Base-by-base conservation (phyloP, 1,140 invertebrate species). In the Ericerus pela region DNA sequence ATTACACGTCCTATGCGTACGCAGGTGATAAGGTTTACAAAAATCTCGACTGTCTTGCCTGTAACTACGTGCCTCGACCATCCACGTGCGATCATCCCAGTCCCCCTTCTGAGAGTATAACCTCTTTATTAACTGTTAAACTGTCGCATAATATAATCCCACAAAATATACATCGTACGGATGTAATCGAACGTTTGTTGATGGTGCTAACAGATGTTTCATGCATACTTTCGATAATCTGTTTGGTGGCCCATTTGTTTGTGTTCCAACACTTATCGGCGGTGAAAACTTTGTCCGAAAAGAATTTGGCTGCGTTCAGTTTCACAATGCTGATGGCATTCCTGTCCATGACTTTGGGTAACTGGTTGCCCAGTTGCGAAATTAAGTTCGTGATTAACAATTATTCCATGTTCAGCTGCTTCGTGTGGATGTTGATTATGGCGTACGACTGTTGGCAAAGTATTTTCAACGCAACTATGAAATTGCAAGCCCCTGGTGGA, bases 341-440 rank as follows among this genome's bases (percentile, higher is more conserved):
- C 61, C 55, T 60, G 1, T 62, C 65, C 14, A 77, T 77, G 61
- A 67, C 75, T 26, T 62, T 67, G 2, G 68, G 70, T 18, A 30
- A 53, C 4, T 69, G 70, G 36, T 38, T 54, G 24, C 51, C 54
- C 6, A 28, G 63, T 6, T 74, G 73, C 57, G 61, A 61, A 12
- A 62, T 65, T 0, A 62, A 73, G 12, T 76, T 71, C 0, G 63
- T 75, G 0, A 53, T 67, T 14, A 70, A 73, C 2, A 75, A 76
- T 58, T 79, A 74, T 62, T 37, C 68, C 28, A 75, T 77, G 61
- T 66, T 79, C 20, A 68, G 72, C 0, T 70, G 76, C 0, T 79
- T 79, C 60, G 73, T 73, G 56, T 79, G 78, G 78, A 78, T 76
- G 73, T 72, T 74, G 37, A 70, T 76, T 1, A 73, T 80, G 66